Percentiles rank a stretch among this genome's conserved stretches.
Evolutionary conservation across 2,888 invertebrate genomes (phyloP).

Genomic region (Allacma fusca): DNA sequence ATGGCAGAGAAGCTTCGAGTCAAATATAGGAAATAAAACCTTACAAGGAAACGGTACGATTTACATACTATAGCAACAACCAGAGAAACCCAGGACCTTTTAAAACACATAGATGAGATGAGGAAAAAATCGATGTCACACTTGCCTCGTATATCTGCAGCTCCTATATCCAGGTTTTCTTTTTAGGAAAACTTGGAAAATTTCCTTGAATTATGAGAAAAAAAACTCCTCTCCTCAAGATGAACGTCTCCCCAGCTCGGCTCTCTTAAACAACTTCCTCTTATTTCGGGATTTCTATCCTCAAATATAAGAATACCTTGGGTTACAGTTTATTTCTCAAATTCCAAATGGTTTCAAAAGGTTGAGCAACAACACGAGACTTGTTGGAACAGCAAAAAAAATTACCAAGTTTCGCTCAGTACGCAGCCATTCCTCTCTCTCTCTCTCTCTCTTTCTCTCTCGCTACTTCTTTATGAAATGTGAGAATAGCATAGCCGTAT

Average conservation of each 20-base stretch:
- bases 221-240: too few relatives aligned
- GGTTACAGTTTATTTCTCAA: not conserved
- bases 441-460: not conserved
- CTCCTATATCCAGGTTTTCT: constrained; percentile 1
- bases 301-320: too few relatives aligned
- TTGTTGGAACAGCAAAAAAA: constrained; percentile 19
- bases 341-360: constrained; percentile 16
- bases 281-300: too few relatives aligned
- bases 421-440: constrained; percentile 21
- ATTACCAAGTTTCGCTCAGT: constrained; percentile 20
- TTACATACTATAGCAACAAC: not conserved
- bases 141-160: constrained; percentile 27
- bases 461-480: not conserved
- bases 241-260: too few relatives aligned
- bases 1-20: not conserved
- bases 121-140: constrained; percentile 24
- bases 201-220: not conserved
- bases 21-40: not conserved
- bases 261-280: too few relatives aligned
- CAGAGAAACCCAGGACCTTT: not conserved
- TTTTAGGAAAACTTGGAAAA: constrained; percentile 21
- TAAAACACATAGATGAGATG: constrained; percentile 12
- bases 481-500: constrained; percentile 6
- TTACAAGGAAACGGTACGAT: not conserved
- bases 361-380: constrained; percentile 16